Percentiles rank a stretch among this genome's conserved stretches.
phyloP scores from a whole-genome alignment of 2,888 invertebrate genomes.

The Crioceris asparagi region DNA sequence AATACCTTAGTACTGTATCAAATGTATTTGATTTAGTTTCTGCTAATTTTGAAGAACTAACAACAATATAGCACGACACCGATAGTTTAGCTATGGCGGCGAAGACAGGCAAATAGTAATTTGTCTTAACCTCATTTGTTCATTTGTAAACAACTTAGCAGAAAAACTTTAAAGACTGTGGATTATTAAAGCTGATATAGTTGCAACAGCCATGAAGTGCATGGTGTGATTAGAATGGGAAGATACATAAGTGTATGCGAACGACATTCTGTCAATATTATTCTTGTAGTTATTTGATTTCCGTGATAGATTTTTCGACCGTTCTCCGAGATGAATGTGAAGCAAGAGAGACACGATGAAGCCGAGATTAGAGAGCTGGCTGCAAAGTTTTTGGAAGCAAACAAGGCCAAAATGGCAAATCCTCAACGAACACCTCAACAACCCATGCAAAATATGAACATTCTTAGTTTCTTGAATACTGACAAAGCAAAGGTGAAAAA shows the following conservation, averaged over 20 bases:
- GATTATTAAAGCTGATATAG: no score
- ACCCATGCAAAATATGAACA: conserved; percentile 45
- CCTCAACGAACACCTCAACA: conserved; percentile 28
- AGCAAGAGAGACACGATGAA: conserved; percentile 71
- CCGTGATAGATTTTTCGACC: not conserved
- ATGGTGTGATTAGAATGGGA: no score
- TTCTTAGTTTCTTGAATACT: conserved; percentile 48
- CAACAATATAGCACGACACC: conserved; percentile 32
- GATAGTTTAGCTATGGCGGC: conserved; percentile 39
- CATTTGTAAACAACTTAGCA: no score
- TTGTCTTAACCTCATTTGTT: conserved; percentile 36
- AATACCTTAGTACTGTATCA: conserved; percentile 20
- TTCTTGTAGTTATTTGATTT: not conserved
- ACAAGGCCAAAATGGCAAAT: conserved; percentile 41
- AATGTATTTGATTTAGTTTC: no score
- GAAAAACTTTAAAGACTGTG: no score
- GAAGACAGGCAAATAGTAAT: conserved; percentile 35
- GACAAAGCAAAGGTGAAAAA: conserved; percentile 21
- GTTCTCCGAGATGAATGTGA: conserved; percentile 38
- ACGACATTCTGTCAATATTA: conserved; percentile 2
- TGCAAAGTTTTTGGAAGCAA: conserved; percentile 68
- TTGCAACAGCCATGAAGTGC: no score
- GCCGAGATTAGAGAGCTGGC: conserved; percentile 80
- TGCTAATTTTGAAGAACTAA: no score
- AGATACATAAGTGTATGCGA: not conserved